These are phyloP conservation scores for Ophthalmotilapia sp. DNA, from an alignment of 2,113 vertebrate genomes.

Conservation along the genomic window DNA sequence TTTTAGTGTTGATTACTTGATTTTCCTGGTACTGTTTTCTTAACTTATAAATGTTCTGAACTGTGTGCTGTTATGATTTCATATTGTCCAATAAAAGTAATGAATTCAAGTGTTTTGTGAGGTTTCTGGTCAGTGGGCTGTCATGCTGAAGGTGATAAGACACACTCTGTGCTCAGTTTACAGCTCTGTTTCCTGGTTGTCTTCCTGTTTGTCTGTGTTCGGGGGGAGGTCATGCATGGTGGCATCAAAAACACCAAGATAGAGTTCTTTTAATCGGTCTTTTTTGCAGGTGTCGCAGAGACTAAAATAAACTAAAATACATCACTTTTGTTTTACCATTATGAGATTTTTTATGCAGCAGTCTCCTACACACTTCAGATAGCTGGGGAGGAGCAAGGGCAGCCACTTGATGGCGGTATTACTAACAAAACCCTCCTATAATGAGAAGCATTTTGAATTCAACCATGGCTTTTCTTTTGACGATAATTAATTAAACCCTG, in stretches of 20 bases:
- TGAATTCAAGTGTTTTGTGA: background rate
- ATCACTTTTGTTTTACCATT: background rate
- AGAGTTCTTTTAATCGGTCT: background rate
- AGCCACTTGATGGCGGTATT: conserved; percentile 50
- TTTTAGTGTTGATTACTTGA: background rate
- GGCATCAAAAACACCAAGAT: conserved; percentile 17
- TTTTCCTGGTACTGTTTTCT: background rate
- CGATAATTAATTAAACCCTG: background rate
- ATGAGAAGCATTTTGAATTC: background rate
- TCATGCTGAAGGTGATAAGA: conserved; percentile 15
- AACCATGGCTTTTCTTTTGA: background rate
- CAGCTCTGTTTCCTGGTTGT: conserved; percentile 43
- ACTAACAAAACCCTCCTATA: background rate
- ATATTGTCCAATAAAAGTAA: conserved; percentile 17
- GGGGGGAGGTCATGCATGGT: conserved; percentile 46
- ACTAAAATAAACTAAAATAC: background rate
- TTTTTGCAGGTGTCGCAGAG: background rate
- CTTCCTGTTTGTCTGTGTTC: conserved; percentile 63
- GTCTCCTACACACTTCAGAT: background rate
- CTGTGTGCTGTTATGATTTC: background rate
- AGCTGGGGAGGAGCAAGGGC: background rate
- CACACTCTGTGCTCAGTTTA: conserved; percentile 8
- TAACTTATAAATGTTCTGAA: conserved; percentile 6
- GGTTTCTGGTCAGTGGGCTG: background rate
- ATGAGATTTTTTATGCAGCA: background rate